Conservation (phyloP, 2,888 invertebrate species). For the Esperia sulphurella region DNA sequence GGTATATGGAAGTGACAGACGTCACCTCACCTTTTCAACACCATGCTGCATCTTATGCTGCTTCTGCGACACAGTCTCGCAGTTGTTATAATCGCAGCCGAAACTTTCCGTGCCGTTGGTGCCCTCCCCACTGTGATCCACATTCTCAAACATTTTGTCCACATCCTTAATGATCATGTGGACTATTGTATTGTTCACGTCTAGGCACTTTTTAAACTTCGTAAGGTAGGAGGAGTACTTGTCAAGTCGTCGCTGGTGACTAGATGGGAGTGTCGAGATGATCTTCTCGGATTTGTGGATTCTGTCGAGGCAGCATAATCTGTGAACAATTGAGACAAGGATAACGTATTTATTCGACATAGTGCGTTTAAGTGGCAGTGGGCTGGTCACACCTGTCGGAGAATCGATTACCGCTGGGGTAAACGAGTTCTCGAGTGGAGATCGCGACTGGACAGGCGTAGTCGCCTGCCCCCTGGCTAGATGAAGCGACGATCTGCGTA, state of each 20-base stretch:
- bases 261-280: constrained; percentile 83
- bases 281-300: constrained; percentile 88
- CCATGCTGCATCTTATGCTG: constrained; percentile 73
- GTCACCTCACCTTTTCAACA: constrained; percentile 71
- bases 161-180: constrained; percentile 88
- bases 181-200: constrained; percentile 83
- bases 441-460: too few species aligned
- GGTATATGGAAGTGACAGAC: too few species aligned
- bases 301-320: constrained; percentile 86
- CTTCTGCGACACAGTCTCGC: constrained; percentile 56
- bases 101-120: constrained; percentile 58
- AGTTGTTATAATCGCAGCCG: constrained; percentile 63
- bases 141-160: constrained; percentile 91
- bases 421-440: too few species aligned
- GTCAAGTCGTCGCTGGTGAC: constrained; percentile 86
- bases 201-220: constrained; percentile 87
- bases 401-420: too few species aligned
- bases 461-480: too few species aligned
- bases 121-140: constrained; percentile 50
- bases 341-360: too few species aligned
- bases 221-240: constrained; percentile 88
- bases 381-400: too few species aligned
- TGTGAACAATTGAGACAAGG: too few species aligned
- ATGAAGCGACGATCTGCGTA: too few species aligned
- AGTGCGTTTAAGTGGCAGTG: too few species aligned